phyloP scores from a whole-genome alignment of 2,797 vertebrate genomes.

The Gephyroberyx darwinii region DNA sequence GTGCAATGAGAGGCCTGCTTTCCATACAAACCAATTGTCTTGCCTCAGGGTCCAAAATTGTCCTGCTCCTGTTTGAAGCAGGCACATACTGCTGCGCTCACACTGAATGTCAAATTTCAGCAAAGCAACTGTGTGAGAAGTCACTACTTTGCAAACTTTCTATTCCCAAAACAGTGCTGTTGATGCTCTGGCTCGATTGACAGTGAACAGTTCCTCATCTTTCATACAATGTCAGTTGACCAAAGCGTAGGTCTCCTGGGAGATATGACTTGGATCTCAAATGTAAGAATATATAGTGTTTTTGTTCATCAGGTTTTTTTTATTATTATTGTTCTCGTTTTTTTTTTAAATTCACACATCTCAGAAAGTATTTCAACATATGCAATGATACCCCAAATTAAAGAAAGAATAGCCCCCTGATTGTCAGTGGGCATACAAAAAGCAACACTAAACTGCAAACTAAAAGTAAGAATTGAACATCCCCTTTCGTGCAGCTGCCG shows the following conservation, averaged over 20 bases:
- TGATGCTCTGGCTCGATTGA: background rate
- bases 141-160: constrained; percentile 4
- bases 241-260: background rate
- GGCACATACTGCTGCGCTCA: background rate
- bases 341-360: background rate
- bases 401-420: background rate
- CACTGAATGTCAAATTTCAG: constrained; percentile 7
- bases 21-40: constrained; percentile 6
- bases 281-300: background rate
- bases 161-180: background rate
- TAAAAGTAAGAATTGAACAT: constrained; percentile 14
- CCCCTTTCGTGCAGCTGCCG: background rate
- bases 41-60: background rate
- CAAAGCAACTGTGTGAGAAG: background rate
- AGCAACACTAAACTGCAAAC: constrained; percentile 4
- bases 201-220: background rate
- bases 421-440: constrained; percentile 16
- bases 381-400: background rate
- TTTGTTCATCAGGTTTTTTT: background rate
- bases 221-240: background rate
- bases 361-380: background rate
- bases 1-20: background rate
- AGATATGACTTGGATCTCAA: background rate
- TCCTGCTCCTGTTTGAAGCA: constrained; percentile 6
- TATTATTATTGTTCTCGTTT: background rate